Base-by-base conservation (phyloP, 2,888 invertebrate species). In the Podotricha telesiphe region DNA sequence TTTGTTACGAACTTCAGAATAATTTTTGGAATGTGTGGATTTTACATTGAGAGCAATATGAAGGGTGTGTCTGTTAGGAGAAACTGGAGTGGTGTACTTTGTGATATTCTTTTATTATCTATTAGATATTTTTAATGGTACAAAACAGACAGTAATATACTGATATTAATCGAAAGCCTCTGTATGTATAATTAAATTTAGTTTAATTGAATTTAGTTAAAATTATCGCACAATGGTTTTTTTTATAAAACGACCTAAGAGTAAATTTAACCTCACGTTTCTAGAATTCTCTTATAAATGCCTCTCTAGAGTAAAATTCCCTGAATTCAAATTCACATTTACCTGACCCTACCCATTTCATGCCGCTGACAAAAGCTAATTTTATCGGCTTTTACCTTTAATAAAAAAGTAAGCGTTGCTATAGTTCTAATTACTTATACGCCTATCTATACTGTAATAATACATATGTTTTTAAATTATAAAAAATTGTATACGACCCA, bases 1-100 rank as follows among this genome's bases (percentile, higher is more conserved):
- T 76, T 75, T 76, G 74, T 71, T 75, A 69, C 72, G 59, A 69
- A 73, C 67, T 67, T 71, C 75, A 78, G 77, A 79, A 78, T 68
- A 71, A 70, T 74, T 76, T 59, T 73, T 75, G 73, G 75, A 73
- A 74, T 68, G 69, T 77, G 74, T 77, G 74, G 79, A 77, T 67
- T 70, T 70, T 37, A 34, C 53, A 55, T 45, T 34, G 55, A 65
- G 22, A 19, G 55, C 7, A 1, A 34, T 45, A 20, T 62, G 34
- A 50, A 50, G 48, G 37, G 15, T 15, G 22, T 58, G 58, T 58
- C 20, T 58, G 37, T 40, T 40, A 40, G 11, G 20, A 58, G 40
- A 20, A 20, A 40, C 42, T 19, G 17, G 42, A 58, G 19, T 34
- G 15, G 40, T 19, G 40, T 40, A 19, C 58, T 17, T 42, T 19